phyloP scores from a whole-genome alignment of 1,140 invertebrate species.

The Berghia stephanieae region DNA sequence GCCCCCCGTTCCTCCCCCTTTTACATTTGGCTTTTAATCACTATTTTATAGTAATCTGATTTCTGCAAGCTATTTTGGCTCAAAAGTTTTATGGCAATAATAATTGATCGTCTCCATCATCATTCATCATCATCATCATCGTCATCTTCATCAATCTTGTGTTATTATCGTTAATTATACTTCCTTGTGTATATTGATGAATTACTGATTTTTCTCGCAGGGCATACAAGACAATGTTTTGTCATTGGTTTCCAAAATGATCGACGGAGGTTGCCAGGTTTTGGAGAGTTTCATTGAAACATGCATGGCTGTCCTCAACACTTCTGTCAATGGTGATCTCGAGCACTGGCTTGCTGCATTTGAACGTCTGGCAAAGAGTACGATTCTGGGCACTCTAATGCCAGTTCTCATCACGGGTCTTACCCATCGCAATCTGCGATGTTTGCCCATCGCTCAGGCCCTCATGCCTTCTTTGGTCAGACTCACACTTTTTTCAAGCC shows the following conservation, averaged over 20 bases:
- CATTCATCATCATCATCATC: no score
- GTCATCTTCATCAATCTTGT: no score
- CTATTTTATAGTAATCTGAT: no score
- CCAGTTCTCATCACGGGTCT: slow-evolving; percentile 61
- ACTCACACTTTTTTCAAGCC: slow-evolving; percentile 35
- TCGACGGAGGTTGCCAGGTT: slow-evolving; percentile 56
- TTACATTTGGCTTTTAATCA: no score
- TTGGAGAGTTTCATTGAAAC: slow-evolving; percentile 59
- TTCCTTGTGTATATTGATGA: no score
- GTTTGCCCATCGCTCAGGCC: slow-evolving; percentile 54
- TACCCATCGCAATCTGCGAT: slow-evolving; percentile 58
- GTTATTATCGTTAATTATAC: no score
- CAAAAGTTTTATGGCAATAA: no score
- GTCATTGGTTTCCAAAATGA: slow-evolving; percentile 51
- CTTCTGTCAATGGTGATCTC: slow-evolving; percentile 44
- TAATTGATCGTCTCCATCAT: no score
- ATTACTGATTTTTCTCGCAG: slow-evolving; percentile 38
- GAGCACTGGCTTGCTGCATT: slow-evolving; percentile 58
- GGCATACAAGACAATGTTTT: slow-evolving; percentile 48
- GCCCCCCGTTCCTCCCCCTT: no score
- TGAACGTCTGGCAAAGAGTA: slow-evolving; percentile 62
- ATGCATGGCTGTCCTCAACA: slow-evolving; percentile 49
- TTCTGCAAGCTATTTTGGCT: no score
- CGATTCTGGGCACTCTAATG: slow-evolving; percentile 63
- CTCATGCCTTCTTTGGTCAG: slow-evolving; percentile 63